phyloP scores from a whole-genome alignment of 2,888 invertebrate genomes.

The Coremacera marginata region DNA sequence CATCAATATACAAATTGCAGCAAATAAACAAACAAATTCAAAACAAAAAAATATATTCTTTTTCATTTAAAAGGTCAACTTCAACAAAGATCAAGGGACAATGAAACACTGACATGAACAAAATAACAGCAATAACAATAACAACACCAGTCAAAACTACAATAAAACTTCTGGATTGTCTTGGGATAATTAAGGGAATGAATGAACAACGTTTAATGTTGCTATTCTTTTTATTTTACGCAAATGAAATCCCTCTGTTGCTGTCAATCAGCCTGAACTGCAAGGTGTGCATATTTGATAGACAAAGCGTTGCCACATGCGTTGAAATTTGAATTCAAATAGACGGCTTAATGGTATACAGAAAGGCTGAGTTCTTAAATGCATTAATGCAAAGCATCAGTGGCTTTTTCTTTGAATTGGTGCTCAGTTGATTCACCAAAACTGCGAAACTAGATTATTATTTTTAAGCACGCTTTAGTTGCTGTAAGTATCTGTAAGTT shows the following conservation, averaged over 20 bases:
- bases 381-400: no score
- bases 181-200: background rate
- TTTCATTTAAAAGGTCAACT: conserved; percentile 45
- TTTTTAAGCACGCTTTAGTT: no score
- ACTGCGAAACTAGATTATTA: no score
- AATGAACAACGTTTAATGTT: conserved; percentile 10
- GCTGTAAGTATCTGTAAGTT: no score
- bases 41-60: background rate
- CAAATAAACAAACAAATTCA: conserved; percentile 43
- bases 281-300: conserved; percentile 56
- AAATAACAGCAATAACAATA: conserved; percentile 32
- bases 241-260: conserved; percentile 24
- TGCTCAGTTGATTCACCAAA: no score
- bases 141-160: conserved; percentile 15
- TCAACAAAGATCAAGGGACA: conserved; percentile 52
- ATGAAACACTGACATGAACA: conserved; percentile 26
- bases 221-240: background rate
- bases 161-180: background rate
- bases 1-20: conserved; percentile 61
- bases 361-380: no score
- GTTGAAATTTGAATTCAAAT: no score
- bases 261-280: conserved; percentile 62
- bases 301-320: background rate
- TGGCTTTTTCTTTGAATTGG: no score
- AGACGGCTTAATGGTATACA: no score